Evolutionary conservation across 2,888 invertebrate genomes (phyloP), one percentile per base, ranked within the genome.

Genomic region (Lasioglossum vierecki): DNA sequence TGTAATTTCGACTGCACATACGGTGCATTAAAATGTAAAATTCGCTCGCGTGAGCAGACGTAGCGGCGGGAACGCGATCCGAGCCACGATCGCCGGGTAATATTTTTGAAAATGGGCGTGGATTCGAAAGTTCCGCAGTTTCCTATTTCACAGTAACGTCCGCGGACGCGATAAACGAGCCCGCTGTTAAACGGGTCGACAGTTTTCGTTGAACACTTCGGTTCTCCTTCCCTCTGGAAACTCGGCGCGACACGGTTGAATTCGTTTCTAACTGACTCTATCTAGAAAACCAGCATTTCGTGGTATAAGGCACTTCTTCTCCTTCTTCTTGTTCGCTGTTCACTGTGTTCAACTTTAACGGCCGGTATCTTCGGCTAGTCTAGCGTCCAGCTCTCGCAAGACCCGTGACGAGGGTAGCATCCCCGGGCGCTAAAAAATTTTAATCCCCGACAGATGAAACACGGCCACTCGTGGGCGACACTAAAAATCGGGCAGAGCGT

Each of bases 51-150:
- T 26, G 60, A 13, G 60, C 26, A 13, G 26, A 60, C 60, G 26
- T 4, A 26, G 60, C n/a, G 26, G 26, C n/a, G 60, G 26, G 26
- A 60, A 60, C 60, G 60, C n/a, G 60, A 60, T 60, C 26, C 60
- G 26, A 11, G 26, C 4, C 26, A 26, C 70, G 41, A 41, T 30
- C n/a, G 11, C 44, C 44, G 8, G 22, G 49, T 39, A 70, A 70
- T 70, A 39, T 70, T 70, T 70, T n/a, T n/a, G 39, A 22, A 70
- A 41, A 70, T 39, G 11, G 70, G 22, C 60, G 60, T 13, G 60
- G 60, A n/a, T 39, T n/a, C 70, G 70, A 35, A 66, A 35, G 30
- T 66, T 35, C 9, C 4, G 66, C 66, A 66, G 66, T 35, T 66
- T 35, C 35, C 66, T 66, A 66, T 66, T 35, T 35, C 66, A 66